Conservation (phyloP, 2,797 vertebrate genomes). For the Tympanoctomys barrerae region DNA sequence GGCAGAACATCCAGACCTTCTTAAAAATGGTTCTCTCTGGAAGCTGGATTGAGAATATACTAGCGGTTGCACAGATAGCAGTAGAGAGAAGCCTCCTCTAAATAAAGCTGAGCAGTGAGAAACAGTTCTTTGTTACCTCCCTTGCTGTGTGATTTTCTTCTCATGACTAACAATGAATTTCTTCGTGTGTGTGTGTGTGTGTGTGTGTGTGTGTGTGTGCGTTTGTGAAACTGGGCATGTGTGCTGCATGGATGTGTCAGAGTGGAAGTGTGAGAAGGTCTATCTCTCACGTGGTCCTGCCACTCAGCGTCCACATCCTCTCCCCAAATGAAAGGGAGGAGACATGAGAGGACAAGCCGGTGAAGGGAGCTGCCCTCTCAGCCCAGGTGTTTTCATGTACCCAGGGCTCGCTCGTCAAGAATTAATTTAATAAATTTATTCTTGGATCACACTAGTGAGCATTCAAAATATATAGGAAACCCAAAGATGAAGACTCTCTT, state of each 20-base stretch:
- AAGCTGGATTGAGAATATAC: not conserved
- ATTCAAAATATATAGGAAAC: not conserved
- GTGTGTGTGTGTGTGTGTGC: no score
- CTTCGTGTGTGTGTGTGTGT: no score
- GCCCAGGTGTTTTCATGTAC: not conserved
- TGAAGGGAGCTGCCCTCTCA: fast-evolving
- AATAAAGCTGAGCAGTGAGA: not conserved
- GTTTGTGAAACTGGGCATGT: no score
- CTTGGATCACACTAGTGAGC: not conserved
- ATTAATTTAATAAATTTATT: not conserved
- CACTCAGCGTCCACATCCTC: not conserved
- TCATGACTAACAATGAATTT: not conserved
- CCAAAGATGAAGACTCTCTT: not conserved
- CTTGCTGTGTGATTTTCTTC: not conserved
- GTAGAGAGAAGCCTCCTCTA: not conserved
- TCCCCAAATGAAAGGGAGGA: not conserved
- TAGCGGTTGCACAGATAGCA: not conserved
- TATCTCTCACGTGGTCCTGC: not conserved
- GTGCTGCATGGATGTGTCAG: not conserved
- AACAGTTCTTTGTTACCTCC: not conserved
- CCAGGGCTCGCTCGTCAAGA: not conserved
- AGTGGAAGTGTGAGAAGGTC: not conserved
- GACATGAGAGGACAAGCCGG: not conserved
- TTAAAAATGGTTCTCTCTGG: not conserved
- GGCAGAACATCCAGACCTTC: not conserved